Evolutionary conservation across 1,140 invertebrate genomes (phyloP), one percentile per base, ranked within the genome.

Genomic region (Drosophila murphyi): DNA sequence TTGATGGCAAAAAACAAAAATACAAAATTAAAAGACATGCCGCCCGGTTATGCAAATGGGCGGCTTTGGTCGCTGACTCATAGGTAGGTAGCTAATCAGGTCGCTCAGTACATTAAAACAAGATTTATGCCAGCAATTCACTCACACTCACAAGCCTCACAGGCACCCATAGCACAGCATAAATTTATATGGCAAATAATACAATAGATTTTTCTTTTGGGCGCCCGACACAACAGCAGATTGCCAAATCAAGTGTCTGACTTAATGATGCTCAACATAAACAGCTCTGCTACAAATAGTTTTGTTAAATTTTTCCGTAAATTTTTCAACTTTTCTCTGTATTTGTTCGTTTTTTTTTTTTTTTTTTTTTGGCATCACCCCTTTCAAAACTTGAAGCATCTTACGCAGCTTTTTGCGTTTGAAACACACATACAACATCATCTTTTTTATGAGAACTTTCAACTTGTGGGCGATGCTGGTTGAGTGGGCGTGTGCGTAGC

Each of bases 201-300:
- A 87, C 80, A 87, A 83, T 71, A 65, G 75, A 48, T 71, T 56
- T 56, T 59, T 43, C 60, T 54, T 55, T 52, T 71, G 59, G 57
- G 52, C 59, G 67, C 71, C 56, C 63, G 50, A 29, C 43, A 45
- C 51, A 61, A 48, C 71, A 61, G 47, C 60, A 60, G 68, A 88
- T 88, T 88, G 85, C 83, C 80, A 88, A 88, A 88, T 88, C 85
- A 89, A 89, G 83, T 88, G 83, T 89, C 80, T 89, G 80, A 89
- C 77, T 88, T 88, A 88, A 88, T 88, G 83, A 89, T 78, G 77
- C 85, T 79, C 76, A 87, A 89, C 85, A 89, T 87, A 89, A 87
- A 87, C 83, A 87, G 76, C 69, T 28, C 28, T 60, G 57, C 60
- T 67, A 65, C 70, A 61, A 73, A 73, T 54, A 73, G 51, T 57